Conservation (phyloP, 2,113 vertebrate species). For the Tachycineta bicolor region DNA sequence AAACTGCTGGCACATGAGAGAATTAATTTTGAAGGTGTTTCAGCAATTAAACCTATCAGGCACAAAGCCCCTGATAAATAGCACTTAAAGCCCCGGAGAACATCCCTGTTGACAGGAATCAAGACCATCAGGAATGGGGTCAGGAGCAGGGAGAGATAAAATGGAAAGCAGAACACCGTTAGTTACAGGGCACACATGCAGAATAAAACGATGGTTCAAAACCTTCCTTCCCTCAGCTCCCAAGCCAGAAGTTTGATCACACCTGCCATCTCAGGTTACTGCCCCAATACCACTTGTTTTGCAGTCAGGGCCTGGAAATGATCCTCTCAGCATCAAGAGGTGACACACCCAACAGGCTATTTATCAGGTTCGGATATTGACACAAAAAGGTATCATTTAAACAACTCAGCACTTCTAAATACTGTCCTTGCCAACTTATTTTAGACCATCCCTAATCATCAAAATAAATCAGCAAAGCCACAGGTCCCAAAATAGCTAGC, state of each 20-base stretch:
- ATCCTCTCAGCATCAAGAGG: neutral
- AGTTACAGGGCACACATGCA: rapidly evolving
- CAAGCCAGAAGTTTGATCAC: neutral
- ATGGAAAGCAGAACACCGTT: neutral
- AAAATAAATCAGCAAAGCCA: neutral
- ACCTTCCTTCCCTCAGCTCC: neutral
- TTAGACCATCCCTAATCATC: neutral
- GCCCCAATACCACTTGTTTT: neutral
- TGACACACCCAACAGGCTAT: neutral
- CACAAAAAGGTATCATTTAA: neutral
- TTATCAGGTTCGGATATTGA: neutral
- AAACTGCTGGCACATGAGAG: neutral
- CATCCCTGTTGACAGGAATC: neutral
- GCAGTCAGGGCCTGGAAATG: neutral
- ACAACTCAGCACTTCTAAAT: neutral
- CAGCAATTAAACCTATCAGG: neutral
- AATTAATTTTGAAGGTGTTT: neutral
- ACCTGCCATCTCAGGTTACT: neutral
- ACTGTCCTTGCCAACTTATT: neutral
- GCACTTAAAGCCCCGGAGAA: neutral
- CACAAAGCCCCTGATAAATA: neutral
- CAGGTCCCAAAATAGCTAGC: neutral
- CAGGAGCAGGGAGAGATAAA: neutral
- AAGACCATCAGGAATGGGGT: neutral
- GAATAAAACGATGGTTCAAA: neutral